Base-by-base conservation (phyloP, 2,113 vertebrate species). In the Chunga burmeisteri region DNA sequence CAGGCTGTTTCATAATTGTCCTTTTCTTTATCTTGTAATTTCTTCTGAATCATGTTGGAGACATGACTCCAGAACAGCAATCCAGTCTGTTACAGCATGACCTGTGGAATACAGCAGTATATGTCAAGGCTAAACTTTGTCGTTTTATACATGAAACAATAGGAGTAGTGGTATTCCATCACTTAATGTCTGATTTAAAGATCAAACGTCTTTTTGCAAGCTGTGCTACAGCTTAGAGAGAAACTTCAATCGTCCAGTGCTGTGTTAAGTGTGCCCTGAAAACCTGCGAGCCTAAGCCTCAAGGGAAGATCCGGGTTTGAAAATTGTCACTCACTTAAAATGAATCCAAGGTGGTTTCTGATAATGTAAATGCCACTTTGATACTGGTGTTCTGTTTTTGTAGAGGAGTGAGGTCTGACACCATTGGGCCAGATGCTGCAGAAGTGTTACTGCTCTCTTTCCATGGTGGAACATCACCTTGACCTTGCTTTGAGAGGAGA, bases 1-100 rank as follows among this genome's bases (percentile, higher is more conserved):
- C 38, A 44, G 81, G 16, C 94, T 86, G 95, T 94, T 97, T 96
- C 91, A 20, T 97, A 95, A 95, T 91, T 95, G 89, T 94, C 91
- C 89, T 95, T 95, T 89, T 27, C 89, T 86, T 93, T 90, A 77
- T 95, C 96, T 95, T 95, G 91, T 93, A 62, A 90, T 70, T 94
- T 70, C 46, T 80, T 59, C 58, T 91, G 96, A 80, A 32, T 94
- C 62, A 71, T 20, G 47, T 5, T 36, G 81, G 73, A 93, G 94
- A 67, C 77, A 42, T 0, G 67, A 56, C 77, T 95, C 10, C 17
- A 38, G 90, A 90, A 36, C 86, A 79, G 66, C 70, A n/a, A 63
- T 59, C 61, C 66, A 40, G 86, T 30, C 94, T 94, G 47, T 79
- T 62, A 4, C 73, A 77, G 9, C 71, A 36, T 73, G 88, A 83